These are phyloP conservation scores for Tanypteryx hageni DNA, from an alignment of 2,888 invertebrate genomes.

Conservation along the genomic window DNA sequence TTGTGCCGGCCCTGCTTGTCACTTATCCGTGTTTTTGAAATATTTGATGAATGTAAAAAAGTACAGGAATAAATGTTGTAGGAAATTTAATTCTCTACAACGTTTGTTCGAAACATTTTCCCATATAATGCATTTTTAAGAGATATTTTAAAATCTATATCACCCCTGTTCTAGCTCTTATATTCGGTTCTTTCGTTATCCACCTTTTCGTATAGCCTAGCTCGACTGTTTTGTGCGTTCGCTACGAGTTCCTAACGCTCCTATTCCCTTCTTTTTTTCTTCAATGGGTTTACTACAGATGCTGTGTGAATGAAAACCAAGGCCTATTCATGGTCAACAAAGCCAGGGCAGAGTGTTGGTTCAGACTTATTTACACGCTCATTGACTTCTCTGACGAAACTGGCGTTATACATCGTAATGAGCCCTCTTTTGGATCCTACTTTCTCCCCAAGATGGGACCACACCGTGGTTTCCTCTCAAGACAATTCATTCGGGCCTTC, in stretches of 20 bases:
- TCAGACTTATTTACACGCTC: constrained; percentile 10
- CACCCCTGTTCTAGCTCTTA: no score
- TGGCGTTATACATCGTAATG: not conserved
- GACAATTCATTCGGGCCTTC: no score
- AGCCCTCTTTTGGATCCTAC: not conserved
- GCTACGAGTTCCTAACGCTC: not conserved
- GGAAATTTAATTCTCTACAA: no score
- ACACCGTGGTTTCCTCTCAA: not conserved
- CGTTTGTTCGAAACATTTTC: no score
- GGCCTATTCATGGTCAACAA: constrained; percentile 7
- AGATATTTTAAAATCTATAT: no score
- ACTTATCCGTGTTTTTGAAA: no score
- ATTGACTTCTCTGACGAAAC: constrained; percentile 16
- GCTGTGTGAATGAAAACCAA: constrained; percentile 16
- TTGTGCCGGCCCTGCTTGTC: no score
- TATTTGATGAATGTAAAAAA: no score
- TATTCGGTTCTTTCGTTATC: no score
- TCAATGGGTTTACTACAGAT: constrained; percentile 19
- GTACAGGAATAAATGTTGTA: no score
- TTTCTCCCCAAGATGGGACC: not conserved
- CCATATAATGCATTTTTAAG: no score
- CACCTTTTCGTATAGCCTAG: no score
- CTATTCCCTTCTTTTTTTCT: not conserved
- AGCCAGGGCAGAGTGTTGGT: not conserved
- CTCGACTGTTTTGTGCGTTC: not conserved